These are phyloP conservation scores for human DNA, from an alignment of 2,113 vertebrate genomes.

Conservation along the genomic window GRCh38 chr13:39365501-39366000, in stretches of 20 bases:
- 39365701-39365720: background rate
- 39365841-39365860: background rate
- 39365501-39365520: background rate
- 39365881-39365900: background rate
- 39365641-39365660: background rate
- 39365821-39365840: background rate
- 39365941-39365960: background rate
- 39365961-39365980: background rate
- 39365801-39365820: background rate
- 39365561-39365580: background rate
- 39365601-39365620: background rate
- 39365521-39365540: background rate
- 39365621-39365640: fast-evolving
- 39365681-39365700: background rate
- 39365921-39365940: background rate
- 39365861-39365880: background rate
- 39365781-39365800: background rate
- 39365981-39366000: background rate
- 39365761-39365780: background rate
- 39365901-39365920: background rate
- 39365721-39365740: background rate
- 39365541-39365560: background rate
- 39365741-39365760: background rate
- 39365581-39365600: background rate
- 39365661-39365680: background rate